These are phyloP conservation scores for Lepidochitona cinerea DNA, from an alignment of 2,888 invertebrate genomes.

Conservation along the genomic window DNA sequence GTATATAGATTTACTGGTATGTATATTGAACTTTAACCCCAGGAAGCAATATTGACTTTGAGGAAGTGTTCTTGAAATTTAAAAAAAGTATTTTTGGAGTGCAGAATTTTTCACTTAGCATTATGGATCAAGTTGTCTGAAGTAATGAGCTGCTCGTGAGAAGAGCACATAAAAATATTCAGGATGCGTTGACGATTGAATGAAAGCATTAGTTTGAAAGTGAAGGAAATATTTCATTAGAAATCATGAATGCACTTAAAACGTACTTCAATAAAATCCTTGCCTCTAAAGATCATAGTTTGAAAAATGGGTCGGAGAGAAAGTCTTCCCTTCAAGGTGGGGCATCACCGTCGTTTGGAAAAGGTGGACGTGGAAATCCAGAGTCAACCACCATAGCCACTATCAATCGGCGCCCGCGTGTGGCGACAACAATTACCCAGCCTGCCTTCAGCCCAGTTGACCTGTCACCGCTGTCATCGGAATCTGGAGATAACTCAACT, in stretches of 20 bases:
- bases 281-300: constrained; percentile 1
- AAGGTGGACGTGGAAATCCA: background rate
- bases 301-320: background rate
- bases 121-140: no score
- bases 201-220: no score
- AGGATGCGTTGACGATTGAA: no score
- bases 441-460: background rate
- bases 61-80: no score
- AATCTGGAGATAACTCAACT: background rate
- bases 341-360: background rate
- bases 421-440: background rate
- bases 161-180: no score
- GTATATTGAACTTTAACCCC: no score
- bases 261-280: constrained; percentile 53
- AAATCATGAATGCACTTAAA: constrained; percentile 56
- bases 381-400: background rate
- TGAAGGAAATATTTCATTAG: no score
- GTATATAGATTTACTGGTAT: no score
- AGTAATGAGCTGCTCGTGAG: no score
- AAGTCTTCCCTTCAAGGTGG: background rate
- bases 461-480: background rate
- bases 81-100: no score
- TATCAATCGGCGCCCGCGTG: background rate
- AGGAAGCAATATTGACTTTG: no score
- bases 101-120: no score